phyloP scores from a whole-genome alignment of 2,888 invertebrate genomes.

The Cryptocheilus praepositus region DNA sequence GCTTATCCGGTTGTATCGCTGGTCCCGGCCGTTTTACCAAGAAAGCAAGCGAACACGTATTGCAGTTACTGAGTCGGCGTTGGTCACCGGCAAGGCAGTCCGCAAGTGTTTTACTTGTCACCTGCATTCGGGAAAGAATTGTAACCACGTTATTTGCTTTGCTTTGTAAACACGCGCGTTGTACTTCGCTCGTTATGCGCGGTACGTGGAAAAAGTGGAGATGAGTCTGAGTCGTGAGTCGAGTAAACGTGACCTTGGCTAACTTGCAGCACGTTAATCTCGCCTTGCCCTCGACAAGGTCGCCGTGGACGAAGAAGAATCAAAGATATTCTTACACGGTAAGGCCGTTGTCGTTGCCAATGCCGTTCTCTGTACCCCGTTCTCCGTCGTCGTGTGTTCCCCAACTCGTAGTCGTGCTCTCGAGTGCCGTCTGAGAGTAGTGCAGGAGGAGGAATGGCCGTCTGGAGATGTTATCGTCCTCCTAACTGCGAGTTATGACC shows the following conservation, averaged over 20 bases:
- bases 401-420: constrained; percentile 4
- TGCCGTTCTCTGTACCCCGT: constrained; percentile 7
- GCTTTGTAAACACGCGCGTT: too few species aligned
- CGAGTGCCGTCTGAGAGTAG: constrained; percentile 40
- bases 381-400: constrained; percentile 17
- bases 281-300: constrained; percentile 36
- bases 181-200: too few species aligned
- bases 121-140: too few species aligned
- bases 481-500: constrained; percentile 47
- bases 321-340: constrained; percentile 15
- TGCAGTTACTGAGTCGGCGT: not conserved
- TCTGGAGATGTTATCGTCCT: constrained; percentile 54
- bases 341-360: not conserved
- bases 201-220: too few species aligned
- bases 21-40: too few species aligned
- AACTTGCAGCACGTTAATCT: constrained; percentile 26
- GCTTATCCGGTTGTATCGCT: too few species aligned
- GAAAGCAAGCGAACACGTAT: not conserved
- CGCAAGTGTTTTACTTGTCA: too few species aligned
- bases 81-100: too few species aligned
- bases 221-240: not conserved
- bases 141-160: too few species aligned
- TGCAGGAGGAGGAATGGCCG: constrained; percentile 41
- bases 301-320: constrained; percentile 9
- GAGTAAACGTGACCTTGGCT: constrained; percentile 27